Conservation (phyloP, 2,797 vertebrate species). For the Rhincodon typus region DNA sequence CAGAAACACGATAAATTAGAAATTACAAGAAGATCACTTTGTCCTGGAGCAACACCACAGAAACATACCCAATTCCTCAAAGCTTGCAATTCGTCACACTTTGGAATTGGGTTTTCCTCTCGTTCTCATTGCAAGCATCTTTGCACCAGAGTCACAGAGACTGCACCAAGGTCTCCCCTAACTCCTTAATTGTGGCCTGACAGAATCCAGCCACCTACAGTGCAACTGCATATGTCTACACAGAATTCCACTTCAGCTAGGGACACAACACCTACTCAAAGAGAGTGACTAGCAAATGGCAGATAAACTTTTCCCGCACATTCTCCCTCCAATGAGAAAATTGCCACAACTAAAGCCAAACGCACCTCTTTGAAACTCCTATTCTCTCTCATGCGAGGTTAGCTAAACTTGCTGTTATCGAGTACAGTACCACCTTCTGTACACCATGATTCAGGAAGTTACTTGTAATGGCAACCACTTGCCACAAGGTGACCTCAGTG, state of each 20-base stretch:
- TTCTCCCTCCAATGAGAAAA: background rate
- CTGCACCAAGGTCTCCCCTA: too few relatives aligned
- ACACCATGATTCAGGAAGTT: background rate
- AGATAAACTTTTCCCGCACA: background rate
- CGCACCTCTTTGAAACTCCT: background rate
- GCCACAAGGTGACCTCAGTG: conserved; percentile 33
- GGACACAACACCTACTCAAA: background rate
- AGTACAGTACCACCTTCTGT: background rate
- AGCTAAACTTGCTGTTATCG: background rate
- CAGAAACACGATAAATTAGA: background rate
- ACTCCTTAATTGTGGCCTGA: background rate
- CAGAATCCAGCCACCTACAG: background rate
- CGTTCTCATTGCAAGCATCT: background rate
- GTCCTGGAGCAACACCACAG: background rate
- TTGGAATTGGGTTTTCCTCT: too few relatives aligned
- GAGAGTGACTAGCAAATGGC: background rate
- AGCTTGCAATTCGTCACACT: background rate
- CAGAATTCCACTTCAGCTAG: background rate
- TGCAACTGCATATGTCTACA: background rate
- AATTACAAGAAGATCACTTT: background rate
- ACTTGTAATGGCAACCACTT: background rate
- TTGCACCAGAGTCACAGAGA: too few relatives aligned
- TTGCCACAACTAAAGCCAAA: background rate
- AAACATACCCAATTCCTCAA: background rate
- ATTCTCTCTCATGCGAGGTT: background rate